These are phyloP conservation scores for Corapipo altera DNA, from an alignment of 2,113 vertebrate species.

Conservation along the genomic window DNA sequence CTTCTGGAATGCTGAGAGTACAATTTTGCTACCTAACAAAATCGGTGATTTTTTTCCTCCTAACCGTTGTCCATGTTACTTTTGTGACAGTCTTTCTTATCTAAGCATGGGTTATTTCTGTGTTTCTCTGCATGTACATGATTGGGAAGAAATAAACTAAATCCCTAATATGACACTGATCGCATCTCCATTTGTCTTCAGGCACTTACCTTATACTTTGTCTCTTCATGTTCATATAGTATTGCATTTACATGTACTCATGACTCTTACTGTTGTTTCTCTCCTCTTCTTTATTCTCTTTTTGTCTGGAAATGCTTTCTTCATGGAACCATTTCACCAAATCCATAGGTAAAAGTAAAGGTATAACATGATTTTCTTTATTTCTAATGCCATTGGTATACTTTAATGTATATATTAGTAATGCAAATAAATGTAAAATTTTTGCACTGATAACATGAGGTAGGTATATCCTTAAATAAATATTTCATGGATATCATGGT, in stretches of 20 bases:
- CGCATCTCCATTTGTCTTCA: constrained; percentile 66
- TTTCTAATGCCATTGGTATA: constrained; percentile 67
- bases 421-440: constrained; percentile 71
- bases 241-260: constrained; percentile 77
- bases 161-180: constrained; percentile 10
- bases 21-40: constrained; percentile 45
- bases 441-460: constrained; percentile 63
- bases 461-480: constrained; percentile 79
- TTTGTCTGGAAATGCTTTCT: constrained; percentile 92
- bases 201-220: constrained; percentile 58
- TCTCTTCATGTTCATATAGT: constrained; percentile 72
- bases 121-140: constrained; percentile 73
- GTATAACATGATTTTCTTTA: constrained; percentile 84
- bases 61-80: constrained; percentile 35
- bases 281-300: constrained; percentile 83
- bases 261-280: constrained; percentile 88
- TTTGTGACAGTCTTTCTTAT: constrained; percentile 46
- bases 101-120: constrained; percentile 70
- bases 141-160: constrained; percentile 33
- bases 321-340: constrained; percentile 99
- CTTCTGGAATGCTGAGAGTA: constrained; percentile 74
- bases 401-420: constrained; percentile 61
- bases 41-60: constrained; percentile 2
- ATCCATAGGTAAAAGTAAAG: constrained; percentile 99
- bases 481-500: constrained; percentile 67